Conservation (phyloP, 2,797 vertebrate genomes). For the Gephyroberyx darwinii region DNA sequence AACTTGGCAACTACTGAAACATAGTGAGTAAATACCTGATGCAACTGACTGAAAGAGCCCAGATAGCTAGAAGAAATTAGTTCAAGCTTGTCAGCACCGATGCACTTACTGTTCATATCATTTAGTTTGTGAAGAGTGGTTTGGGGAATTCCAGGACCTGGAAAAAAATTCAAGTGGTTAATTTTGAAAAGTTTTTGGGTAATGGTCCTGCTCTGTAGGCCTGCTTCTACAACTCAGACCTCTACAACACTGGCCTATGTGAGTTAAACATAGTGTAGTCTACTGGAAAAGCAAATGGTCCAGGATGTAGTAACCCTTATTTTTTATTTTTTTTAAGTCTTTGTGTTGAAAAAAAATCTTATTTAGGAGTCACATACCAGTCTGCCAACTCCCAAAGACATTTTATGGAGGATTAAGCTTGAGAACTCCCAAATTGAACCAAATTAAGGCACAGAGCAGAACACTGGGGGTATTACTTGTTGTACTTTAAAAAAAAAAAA, state of each 20-base stretch:
- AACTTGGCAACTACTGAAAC: not conserved
- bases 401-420: not conserved
- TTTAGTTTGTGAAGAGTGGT: conserved; percentile 70
- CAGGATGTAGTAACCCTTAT: not conserved
- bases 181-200: not conserved
- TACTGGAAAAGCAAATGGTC: not conserved
- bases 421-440: not conserved
- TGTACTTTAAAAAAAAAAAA: too few species aligned
- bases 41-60: conserved; percentile 23
- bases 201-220: not conserved
- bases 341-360: too few species aligned
- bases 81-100: not conserved
- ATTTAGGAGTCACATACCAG: not conserved
- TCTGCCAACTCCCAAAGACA: not conserved
- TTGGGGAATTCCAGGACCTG: conserved; percentile 76
- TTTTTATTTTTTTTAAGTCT: too few species aligned
- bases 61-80: not conserved
- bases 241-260: not conserved
- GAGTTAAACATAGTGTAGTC: not conserved
- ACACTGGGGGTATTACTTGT: not conserved
- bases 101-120: conserved; percentile 69
- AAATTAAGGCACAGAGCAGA: too few species aligned
- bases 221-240: not conserved
- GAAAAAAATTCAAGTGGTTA: not conserved
- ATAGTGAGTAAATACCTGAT: conserved; percentile 27